Evolutionary conservation across 2,797 vertebrate genomes (phyloP), one percentile per base, ranked within the genome.

Genomic region (Cirrhinus mrigala): DNA sequence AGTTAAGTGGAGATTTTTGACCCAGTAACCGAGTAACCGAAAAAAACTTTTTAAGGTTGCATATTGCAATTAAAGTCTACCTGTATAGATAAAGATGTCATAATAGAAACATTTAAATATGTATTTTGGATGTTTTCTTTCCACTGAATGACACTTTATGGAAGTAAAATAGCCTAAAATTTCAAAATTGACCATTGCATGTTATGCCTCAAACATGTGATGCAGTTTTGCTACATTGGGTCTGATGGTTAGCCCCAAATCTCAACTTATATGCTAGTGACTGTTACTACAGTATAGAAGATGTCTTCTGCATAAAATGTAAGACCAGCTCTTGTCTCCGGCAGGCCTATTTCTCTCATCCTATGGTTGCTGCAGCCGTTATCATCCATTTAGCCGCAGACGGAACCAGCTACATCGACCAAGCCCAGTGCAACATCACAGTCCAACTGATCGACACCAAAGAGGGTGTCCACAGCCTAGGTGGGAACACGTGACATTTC

Each of bases 331-430:
- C 54, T 27, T 74, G 27, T 56, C 16, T 66, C 68, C 22, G 62
- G n/a, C 84, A 99, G 98, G 97, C 96, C 2, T 94, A 95, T 88
- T 99, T 98, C 91, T 97, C 96, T 76, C 97, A 98, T 87, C 97
- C 98, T 1, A 99, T 98, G 97, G 98, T 99, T 78, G 98, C 97
- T 40, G 95, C 97, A 0, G 98, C 98, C 18, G 97, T 99, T 68
- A 97, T 99, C 33, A 95, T 99, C 83, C 97, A 99, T 90, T 93
- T 99, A 90, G 97, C 98, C 48, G 97, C 97, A 1, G 98, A 99
- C 83, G 98, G 98, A 54, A 99, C 97, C 0, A 94, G 94, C 81
- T 97, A 96, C 84, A 91, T 96, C 18, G 97, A 99, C 90, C 97
- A 99, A 91, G 98, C 96, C 73, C 97, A 99, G 91, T 97, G 97